Evolutionary conservation across 1,140 invertebrate species (phyloP).

Genomic region (Steinernema feltiae): DNA sequence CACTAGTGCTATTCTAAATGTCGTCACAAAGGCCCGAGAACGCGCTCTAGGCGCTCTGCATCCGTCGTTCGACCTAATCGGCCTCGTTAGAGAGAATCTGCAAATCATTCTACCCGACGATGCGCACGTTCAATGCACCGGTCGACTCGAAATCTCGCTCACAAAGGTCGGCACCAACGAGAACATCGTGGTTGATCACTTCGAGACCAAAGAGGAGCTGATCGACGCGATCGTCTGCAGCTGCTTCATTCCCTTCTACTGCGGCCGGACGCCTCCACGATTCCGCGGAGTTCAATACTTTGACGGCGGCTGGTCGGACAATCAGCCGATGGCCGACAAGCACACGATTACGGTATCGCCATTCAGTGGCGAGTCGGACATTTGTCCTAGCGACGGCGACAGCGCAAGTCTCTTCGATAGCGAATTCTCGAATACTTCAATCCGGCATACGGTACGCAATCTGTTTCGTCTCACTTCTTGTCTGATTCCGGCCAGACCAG

Average conservation of each 20-base stretch:
- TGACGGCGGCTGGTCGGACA: conserved; percentile 93
- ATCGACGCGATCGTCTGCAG: conserved; percentile 85
- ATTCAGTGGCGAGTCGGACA: conserved; percentile 94
- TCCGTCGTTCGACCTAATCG: conserved; percentile 85
- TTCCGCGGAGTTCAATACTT: conserved; percentile 85
- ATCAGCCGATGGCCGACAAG: conserved; percentile 81
- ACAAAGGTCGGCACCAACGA: conserved; percentile 67
- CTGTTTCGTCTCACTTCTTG: conserved; percentile 82
- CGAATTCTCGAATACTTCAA: conserved; percentile 85
- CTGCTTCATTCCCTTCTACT: conserved; percentile 90
- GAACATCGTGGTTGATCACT: conserved; percentile 88
- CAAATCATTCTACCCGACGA: conserved; percentile 79
- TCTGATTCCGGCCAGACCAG: conserved; percentile 86
- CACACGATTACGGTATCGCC: conserved; percentile 94
- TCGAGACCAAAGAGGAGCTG: conserved; percentile 81
- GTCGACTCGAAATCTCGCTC: conserved; percentile 58
- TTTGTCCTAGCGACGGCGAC: conserved; percentile 80
- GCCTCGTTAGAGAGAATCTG: conserved; percentile 75
- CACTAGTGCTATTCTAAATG: conserved; percentile 50
- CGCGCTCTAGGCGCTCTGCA: conserved; percentile 84
- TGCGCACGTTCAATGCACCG: conserved; percentile 61
- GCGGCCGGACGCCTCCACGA: conserved; percentile 80
- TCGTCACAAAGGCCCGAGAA: conserved; percentile 66
- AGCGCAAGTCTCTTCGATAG: conserved; percentile 61
- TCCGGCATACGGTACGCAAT: conserved; percentile 77